These are phyloP conservation scores for Atopsyche davidsoni DNA, from an alignment of 1,140 invertebrate species.

Conservation along the genomic window DNA sequence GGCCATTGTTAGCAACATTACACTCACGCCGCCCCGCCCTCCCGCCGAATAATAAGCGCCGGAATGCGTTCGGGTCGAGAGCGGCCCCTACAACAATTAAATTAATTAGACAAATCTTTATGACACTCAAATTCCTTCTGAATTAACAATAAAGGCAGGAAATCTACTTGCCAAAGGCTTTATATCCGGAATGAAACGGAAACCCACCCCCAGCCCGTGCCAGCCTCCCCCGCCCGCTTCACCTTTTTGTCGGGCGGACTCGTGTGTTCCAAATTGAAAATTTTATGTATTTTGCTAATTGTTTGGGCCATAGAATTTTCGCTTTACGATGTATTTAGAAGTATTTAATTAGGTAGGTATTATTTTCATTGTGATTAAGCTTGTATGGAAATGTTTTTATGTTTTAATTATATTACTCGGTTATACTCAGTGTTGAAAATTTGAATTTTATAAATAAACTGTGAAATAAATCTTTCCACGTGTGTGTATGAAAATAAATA, in stretches of 20 bases:
- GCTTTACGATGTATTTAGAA: conserved; percentile 23
- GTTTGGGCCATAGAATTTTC: conserved; percentile 26
- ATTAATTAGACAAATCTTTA: conserved; percentile 30
- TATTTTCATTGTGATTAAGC: conserved; percentile 18
- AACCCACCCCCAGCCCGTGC: conserved; percentile 15
- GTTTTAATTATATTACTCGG: background rate
- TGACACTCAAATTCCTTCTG: conserved; percentile 28
- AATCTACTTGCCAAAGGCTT: conserved; percentile 23
- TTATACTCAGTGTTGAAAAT: background rate
- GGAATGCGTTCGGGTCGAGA: conserved; percentile 18
- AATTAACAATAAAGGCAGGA: conserved; percentile 28
- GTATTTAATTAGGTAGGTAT: conserved; percentile 23
- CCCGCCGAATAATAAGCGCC: conserved; percentile 19
- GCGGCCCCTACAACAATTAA: conserved; percentile 23
- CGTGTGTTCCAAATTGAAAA: conserved; percentile 27
- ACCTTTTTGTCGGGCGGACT: conserved; percentile 17
- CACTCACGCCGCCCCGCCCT: too few relatives aligned
- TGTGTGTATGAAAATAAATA: background rate
- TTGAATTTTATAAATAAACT: background rate
- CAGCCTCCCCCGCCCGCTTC: conserved; percentile 7
- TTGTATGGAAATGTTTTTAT: too few relatives aligned
- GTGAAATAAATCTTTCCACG: background rate
- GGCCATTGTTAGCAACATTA: too few relatives aligned
- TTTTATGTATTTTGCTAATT: conserved; percentile 31
- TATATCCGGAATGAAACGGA: conserved; percentile 23